Evolutionary conservation across 2,888 invertebrate genomes (phyloP).

Genomic region (Gari tellinella): DNA sequence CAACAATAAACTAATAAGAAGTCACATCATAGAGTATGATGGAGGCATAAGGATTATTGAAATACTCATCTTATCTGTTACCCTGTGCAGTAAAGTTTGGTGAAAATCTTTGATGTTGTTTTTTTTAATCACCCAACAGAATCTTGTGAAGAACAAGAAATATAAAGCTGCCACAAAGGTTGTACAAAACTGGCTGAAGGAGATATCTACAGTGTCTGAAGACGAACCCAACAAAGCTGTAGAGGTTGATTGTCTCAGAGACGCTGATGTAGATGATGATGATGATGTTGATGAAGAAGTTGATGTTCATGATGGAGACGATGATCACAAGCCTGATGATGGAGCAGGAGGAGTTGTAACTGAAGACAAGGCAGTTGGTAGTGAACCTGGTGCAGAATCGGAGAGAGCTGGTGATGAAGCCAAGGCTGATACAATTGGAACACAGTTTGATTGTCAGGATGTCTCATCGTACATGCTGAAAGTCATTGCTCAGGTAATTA

Average conservation of each 20-base stretch:
- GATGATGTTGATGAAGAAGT: neutral
- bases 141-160: slow-evolving; percentile 54
- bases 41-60: too few species aligned
- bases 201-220: slow-evolving; percentile 3
- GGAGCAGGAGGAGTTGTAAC: slow-evolving; percentile 55
- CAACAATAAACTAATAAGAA: too few species aligned
- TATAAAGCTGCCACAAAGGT: slow-evolving; percentile 51
- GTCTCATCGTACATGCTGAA: slow-evolving; percentile 41
- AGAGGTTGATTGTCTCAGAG: neutral
- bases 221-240: neutral
- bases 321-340: too few species aligned
- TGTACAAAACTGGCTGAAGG: slow-evolving; percentile 44
- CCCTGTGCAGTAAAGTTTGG: too few species aligned
- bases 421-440: slow-evolving; percentile 51
- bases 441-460: slow-evolving; percentile 34
- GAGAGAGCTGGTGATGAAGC: slow-evolving; percentile 53
- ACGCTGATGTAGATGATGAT: neutral
- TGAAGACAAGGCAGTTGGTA: slow-evolving; percentile 49
- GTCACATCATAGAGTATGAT: too few species aligned
- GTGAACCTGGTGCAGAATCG: slow-evolving; percentile 50
- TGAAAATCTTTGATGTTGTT: too few species aligned
- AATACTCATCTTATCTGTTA: too few species aligned
- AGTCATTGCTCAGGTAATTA: slow-evolving; percentile 46
- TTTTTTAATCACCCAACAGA: slow-evolving; percentile 35
- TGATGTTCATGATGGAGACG: neutral